These are phyloP conservation scores for Eristalinus sepulchralis DNA, from an alignment of 2,888 invertebrate species.

Conservation along the genomic window DNA sequence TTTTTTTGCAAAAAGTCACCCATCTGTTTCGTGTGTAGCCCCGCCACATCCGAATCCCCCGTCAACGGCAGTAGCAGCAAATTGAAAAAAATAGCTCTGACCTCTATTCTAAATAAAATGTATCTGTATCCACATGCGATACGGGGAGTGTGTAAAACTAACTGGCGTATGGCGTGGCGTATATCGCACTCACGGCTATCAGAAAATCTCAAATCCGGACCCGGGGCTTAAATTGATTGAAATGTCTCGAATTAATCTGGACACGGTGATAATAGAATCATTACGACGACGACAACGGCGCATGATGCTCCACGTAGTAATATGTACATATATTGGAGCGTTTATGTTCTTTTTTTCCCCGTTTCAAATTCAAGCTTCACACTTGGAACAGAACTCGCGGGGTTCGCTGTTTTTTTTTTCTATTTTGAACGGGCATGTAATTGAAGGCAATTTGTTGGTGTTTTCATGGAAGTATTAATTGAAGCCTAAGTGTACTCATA, in stretches of 20 bases:
- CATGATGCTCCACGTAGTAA: neutral
- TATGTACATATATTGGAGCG: neutral
- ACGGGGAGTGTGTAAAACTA: neutral
- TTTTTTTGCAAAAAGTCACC: neutral
- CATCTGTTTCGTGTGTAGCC: neutral
- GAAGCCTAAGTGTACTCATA: constrained; percentile 2
- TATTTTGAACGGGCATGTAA: neutral
- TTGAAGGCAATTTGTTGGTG: constrained; percentile 20
- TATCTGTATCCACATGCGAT: constrained; percentile 46
- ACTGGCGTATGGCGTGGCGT: neutral
- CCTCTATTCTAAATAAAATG: constrained; percentile 55
- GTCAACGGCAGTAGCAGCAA: constrained; percentile 42
- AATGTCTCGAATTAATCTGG: constrained; percentile 44
- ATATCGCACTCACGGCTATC: neutral
- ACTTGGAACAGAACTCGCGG: neutral
- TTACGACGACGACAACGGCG: constrained; percentile 13
- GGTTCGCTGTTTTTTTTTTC: neutral
- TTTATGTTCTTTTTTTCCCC: constrained; percentile 12
- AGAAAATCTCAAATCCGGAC: neutral
- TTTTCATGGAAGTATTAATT: constrained; percentile 4
- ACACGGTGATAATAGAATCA: constrained; percentile 32
- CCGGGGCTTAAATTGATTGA: constrained; percentile 50
- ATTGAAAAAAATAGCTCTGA: constrained; percentile 66
- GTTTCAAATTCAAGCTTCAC: constrained; percentile 8
- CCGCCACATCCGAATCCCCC: neutral